phyloP scores from a whole-genome alignment of 2,797 vertebrate species.

The Tragopan temminckii region DNA sequence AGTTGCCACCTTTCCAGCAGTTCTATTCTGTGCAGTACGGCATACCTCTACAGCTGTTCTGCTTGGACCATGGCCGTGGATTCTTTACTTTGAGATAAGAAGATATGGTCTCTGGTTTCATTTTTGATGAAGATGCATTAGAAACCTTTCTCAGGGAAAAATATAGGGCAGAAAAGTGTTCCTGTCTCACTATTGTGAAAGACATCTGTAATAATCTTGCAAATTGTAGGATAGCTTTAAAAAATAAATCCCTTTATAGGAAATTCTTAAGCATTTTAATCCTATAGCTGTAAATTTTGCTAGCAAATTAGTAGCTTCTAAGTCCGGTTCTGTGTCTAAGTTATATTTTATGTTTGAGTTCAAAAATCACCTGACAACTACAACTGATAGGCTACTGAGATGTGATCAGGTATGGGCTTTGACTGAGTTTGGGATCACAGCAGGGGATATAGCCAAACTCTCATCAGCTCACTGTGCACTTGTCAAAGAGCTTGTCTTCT shows the following conservation, averaged over 20 bases:
- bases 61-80: neutral
- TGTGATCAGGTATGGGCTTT: neutral
- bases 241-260: accelerated
- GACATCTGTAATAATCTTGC: neutral
- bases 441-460: neutral
- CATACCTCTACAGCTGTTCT: neutral
- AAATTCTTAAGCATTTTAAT: neutral
- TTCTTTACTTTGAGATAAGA: neutral
- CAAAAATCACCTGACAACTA: neutral
- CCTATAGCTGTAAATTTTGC: neutral
- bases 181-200: neutral
- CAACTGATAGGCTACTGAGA: neutral
- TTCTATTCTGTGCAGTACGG: neutral
- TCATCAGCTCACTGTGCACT: neutral
- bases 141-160: neutral
- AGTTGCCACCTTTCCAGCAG: neutral
- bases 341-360: neutral
- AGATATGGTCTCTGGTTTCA: neutral
- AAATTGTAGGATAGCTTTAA: accelerated
- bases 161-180: neutral
- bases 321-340: neutral
- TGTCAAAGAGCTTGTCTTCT: neutral
- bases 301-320: neutral
- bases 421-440: neutral
- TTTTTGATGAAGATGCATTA: neutral